A percentile compares a stretch with the other conserved stretches of the same genome.
These are phyloP conservation scores for Drosophila falleni DNA, from an alignment of 2,888 invertebrate genomes.

Conservation along the genomic window DNA sequence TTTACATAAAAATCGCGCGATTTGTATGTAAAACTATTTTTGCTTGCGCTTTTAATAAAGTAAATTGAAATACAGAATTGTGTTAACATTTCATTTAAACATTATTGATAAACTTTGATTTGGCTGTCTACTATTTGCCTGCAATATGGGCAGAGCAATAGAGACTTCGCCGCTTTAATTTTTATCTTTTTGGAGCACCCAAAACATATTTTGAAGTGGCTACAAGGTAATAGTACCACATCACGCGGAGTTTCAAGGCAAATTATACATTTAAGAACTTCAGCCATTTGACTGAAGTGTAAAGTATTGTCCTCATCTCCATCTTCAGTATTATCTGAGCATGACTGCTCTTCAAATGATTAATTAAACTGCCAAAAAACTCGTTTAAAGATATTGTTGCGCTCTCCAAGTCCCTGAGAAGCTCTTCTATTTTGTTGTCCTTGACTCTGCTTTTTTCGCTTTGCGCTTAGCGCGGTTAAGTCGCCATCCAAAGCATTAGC, in stretches of 20 bases:
- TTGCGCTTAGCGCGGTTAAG: background rate
- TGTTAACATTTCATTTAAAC: too few species aligned
- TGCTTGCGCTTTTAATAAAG: too few species aligned
- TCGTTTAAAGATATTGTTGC: background rate
- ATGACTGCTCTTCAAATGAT: conserved; percentile 8
- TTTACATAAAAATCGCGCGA: too few species aligned
- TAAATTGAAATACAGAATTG: too few species aligned
- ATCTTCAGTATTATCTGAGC: conserved; percentile 6
- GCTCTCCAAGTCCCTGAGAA: conserved; percentile 12
- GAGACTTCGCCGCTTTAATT: background rate
- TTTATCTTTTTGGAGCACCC: background rate
- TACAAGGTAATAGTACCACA: conserved; percentile 5
- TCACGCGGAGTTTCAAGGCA: conserved; percentile 1
- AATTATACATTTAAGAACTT: conserved; percentile 6
- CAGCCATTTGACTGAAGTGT: conserved; percentile 11
- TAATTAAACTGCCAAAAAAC: background rate
- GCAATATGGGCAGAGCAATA: conserved; percentile 16
- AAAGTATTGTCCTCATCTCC: conserved; percentile 4
- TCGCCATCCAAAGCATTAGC: background rate
- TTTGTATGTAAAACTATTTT: too few species aligned
- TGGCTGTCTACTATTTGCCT: conserved; percentile 3
- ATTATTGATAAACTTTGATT: background rate
- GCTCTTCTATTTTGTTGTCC: background rate
- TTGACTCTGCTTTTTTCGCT: conserved; percentile 6
- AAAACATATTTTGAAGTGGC: conserved; percentile 11